Base-by-base conservation (phyloP, 2,797 vertebrate genomes). In the Falco berigora region DNA sequence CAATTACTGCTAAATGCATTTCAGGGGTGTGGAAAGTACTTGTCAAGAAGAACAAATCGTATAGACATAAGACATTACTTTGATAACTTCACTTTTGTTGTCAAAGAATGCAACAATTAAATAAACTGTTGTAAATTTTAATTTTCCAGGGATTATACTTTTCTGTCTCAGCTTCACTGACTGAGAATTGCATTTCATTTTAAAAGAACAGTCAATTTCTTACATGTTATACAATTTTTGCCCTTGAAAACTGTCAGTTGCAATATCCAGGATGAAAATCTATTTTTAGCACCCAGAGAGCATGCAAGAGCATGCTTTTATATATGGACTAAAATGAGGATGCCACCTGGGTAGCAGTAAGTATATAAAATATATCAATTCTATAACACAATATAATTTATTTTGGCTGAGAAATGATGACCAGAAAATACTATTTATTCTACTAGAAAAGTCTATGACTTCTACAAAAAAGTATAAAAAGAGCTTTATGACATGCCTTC, bases 161-260 rank as follows among this genome's bases (percentile, higher is more conserved):
- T 58, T 92, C 59, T 79, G 9, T 82, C 52, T 81, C 63, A 79
- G 74, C 55, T 89, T 79, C 71, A 79, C 15, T 95, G 72, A 74
- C 82, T 72, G 47, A 88, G 77, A 90, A 92, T 76, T 91, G 28
- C 14, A 72, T 87, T 92, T 86, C 9, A 66, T 91, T 89, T 92
- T 86, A 61, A 80, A 87, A 89, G 34, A 94, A 91, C n/a, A 58
- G 38, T 14, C 3, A 4, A 83, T 91, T 94, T 87, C 40, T 85
- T 93, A 36, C 1, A 12, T 2, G 2, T 62, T 90, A 64, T 10
- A 44, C 6, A 87, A n/a, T 61, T 86, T 90, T 89, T 93, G 28
- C 32, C 61, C 52, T 91, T 92, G 81, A 94, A 96, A 95, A 74
- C 25, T 80, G 52, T 64, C 56, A 83, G 40, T 61, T 94, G 8